Percentiles rank a stretch among this genome's conserved stretches.
Conservation (phyloP, 2,888 invertebrate genomes). For the Taenaris catops region DNA sequence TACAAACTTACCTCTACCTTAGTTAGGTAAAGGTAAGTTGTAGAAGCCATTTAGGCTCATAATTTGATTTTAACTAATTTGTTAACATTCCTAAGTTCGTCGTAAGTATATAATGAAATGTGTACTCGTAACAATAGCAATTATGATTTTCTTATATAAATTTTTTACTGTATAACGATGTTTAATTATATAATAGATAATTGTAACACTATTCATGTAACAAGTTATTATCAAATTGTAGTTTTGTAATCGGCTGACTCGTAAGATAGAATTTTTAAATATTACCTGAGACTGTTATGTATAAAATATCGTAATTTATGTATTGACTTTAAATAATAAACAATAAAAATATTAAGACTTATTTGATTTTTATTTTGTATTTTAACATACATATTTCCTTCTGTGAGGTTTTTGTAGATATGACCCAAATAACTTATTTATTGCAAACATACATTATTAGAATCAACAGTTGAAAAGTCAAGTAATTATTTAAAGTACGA, state of each 20-base stretch:
- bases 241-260: constrained; percentile 12
- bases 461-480: too few species aligned
- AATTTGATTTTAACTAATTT: too few species aligned
- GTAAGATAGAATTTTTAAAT: constrained; percentile 12
- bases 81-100: constrained; percentile 3
- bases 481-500: too few species aligned
- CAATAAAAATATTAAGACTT: too few species aligned
- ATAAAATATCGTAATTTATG: constrained; percentile 16
- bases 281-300: constrained; percentile 19
- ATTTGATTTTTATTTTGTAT: constrained; percentile 2
- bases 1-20: too few species aligned
- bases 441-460: too few species aligned
- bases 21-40: too few species aligned
- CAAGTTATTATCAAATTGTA: constrained; percentile 12
- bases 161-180: not conserved
- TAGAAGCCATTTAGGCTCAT: too few species aligned
- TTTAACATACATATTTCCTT: too few species aligned
- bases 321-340: constrained; percentile 17
- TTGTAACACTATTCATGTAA: constrained; percentile 2
- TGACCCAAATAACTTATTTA: too few species aligned
- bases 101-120: not conserved
- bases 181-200: constrained; percentile 1
- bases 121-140: too few species aligned
- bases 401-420: too few species aligned
- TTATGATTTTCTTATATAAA: constrained; percentile 1